Evolutionary conservation across 2,888 invertebrate genomes (phyloP), one percentile per base, ranked within the genome.

Genomic region (Athalia cordata): DNA sequence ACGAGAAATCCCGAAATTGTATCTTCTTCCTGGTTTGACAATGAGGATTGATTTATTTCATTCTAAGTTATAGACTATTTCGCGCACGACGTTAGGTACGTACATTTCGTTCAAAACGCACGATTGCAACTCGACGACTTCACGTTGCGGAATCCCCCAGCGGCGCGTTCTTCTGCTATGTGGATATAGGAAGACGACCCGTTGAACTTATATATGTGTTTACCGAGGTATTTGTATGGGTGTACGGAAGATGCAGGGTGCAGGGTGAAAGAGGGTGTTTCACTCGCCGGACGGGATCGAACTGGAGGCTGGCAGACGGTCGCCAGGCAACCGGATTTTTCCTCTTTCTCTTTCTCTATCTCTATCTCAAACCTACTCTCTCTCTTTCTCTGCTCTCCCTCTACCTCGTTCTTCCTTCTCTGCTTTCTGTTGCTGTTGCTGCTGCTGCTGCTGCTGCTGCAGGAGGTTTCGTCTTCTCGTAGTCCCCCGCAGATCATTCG

Each of bases 251-350:
- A 61, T 61, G 72, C 59, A 72, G 62, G 75, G 50, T 75, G 75
- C 50, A 75, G 75, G 61, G 64, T 64, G 72, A 49, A 59, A 72
- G 47, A 52, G 29, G 72, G 59, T 59, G 72, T 72, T 59, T 72
- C 62, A 75, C 75, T 75, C 75, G 86, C 86, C 86, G 87, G 86
- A 89, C 89, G 89, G 89, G 89, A 89, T 89, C 89, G 89, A 89
- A 89, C 89, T 89, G 86, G 89, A 88, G 86, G 85, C 85, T 81
- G 87, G 88, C 87, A 62, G 74, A 61, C 72, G 75, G 75, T 75
- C 87, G 88, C 88, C 88, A 89, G 87, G 89, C 89, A 89, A 89
- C 89, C 88, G 85, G 85, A 82, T 81, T 81, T 81, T 83, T 82
- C 80, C 66, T 83, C 83, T 75, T 77, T 82, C 84, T 80, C 76